These are phyloP conservation scores for Protomyctophum bolini DNA, from an alignment of 2,113 vertebrate genomes.

Conservation along the genomic window DNA sequence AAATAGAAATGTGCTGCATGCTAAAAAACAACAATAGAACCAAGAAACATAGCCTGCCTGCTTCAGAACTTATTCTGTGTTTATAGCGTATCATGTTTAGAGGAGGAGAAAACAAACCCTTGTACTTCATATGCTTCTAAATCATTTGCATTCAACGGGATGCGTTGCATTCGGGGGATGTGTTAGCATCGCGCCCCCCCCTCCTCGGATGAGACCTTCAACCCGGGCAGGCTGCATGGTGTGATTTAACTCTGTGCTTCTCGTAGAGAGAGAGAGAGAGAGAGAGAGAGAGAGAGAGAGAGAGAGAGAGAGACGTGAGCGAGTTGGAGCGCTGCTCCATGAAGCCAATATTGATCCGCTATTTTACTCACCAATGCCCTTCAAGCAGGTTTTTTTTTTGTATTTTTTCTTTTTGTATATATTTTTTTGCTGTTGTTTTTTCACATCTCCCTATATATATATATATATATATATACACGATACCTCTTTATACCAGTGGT, in stretches of 20 bases:
- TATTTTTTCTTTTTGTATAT: no score
- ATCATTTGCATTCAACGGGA: background rate
- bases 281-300: background rate
- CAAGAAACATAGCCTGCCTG: no score
- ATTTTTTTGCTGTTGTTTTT: no score
- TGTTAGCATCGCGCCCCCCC: background rate
- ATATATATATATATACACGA: background rate
- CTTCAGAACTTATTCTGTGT: no score
- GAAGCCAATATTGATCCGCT: constrained; percentile 58
- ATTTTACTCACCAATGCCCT: constrained; percentile 32
- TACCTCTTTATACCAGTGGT: no score
- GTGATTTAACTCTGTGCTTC: constrained; percentile 25
- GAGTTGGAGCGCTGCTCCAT: constrained; percentile 40
- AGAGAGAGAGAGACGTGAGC: constrained; percentile 14
- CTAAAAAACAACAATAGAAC: no score
- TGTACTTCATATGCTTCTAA: background rate
- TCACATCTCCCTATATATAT: background rate
- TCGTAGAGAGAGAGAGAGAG: no score
- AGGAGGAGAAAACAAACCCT: no score
- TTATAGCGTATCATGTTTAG: no score
- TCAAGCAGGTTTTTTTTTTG: background rate
- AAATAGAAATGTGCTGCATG: no score
- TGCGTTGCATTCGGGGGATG: background rate
- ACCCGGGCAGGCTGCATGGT: background rate
- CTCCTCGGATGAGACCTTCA: constrained; percentile 12